A percentile compares a stretch with the other conserved stretches of the same genome.
Conservation (phyloP, 2,113 vertebrate species). For the Garra rufa region DNA sequence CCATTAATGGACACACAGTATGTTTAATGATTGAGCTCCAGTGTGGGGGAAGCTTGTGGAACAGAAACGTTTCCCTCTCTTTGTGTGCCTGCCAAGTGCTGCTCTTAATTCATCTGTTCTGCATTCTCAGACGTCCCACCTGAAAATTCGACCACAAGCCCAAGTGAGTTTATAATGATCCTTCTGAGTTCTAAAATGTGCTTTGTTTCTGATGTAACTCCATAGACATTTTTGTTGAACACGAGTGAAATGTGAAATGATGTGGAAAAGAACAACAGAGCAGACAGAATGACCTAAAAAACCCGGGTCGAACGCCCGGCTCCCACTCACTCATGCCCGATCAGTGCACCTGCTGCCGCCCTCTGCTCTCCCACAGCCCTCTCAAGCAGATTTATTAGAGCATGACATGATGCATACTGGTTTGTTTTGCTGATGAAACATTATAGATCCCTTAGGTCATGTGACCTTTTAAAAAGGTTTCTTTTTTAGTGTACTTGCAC, state of each 20-base stretch:
- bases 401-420: constrained; percentile 10
- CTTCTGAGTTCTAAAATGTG: background rate
- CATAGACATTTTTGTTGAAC: background rate
- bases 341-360: constrained; percentile 32
- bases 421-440: background rate
- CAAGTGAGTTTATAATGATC: background rate
- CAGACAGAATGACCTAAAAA: constrained; percentile 43
- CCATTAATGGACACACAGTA: constrained; percentile 15
- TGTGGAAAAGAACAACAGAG: constrained; percentile 13
- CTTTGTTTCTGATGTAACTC: background rate
- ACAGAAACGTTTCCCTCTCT: background rate
- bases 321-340: background rate
- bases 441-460: constrained; percentile 1
- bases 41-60: constrained; percentile 22
- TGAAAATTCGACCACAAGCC: constrained; percentile 5
- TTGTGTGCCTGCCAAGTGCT: constrained; percentile 18
- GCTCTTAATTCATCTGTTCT: constrained; percentile 33
- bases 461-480: background rate
- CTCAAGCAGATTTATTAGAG: constrained; percentile 43
- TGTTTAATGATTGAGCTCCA: constrained; percentile 23
- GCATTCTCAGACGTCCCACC: constrained; percentile 10
- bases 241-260: background rate
- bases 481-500: background rate
- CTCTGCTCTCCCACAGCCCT: constrained; percentile 16
- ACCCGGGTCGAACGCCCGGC: background rate